Conservation (phyloP, 2,797 vertebrate species). For the Natrix natrix region DNA sequence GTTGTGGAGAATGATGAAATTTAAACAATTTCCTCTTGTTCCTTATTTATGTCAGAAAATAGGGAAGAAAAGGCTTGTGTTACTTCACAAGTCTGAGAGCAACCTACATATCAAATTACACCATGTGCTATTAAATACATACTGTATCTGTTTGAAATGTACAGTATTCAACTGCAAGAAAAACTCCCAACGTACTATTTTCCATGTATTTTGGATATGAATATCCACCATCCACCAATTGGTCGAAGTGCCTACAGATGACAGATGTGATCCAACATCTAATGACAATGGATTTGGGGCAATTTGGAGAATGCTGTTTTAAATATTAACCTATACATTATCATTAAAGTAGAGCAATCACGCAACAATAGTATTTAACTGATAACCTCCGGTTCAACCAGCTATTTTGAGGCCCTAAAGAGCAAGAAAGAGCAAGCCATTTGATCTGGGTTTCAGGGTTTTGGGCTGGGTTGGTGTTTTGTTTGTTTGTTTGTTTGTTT, state of each 20-base stretch:
- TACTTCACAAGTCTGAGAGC: background rate
- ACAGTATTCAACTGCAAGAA: fast-evolving
- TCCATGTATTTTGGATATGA: background rate
- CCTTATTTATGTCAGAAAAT: background rate
- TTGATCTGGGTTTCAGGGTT: background rate
- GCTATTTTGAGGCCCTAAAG: background rate
- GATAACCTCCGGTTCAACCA: background rate
- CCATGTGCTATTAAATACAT: background rate
- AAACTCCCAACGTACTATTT: background rate
- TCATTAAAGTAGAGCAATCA: background rate
- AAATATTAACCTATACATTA: background rate
- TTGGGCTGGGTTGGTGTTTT: too few relatives aligned
- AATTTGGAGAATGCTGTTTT: background rate
- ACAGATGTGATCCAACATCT: background rate
- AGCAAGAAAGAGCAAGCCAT: background rate
- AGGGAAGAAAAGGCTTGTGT: background rate
- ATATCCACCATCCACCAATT: background rate
- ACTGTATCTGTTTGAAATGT: fast-evolving
- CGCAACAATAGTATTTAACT: background rate
- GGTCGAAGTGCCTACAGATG: background rate
- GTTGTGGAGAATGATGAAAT: background rate
- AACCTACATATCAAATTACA: fast-evolving
- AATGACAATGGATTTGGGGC: background rate
- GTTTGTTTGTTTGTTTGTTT: background rate
- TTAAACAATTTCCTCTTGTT: background rate